phyloP scores from a whole-genome alignment of 2,888 invertebrate species.

The Hirtodrosophila histrioides region DNA sequence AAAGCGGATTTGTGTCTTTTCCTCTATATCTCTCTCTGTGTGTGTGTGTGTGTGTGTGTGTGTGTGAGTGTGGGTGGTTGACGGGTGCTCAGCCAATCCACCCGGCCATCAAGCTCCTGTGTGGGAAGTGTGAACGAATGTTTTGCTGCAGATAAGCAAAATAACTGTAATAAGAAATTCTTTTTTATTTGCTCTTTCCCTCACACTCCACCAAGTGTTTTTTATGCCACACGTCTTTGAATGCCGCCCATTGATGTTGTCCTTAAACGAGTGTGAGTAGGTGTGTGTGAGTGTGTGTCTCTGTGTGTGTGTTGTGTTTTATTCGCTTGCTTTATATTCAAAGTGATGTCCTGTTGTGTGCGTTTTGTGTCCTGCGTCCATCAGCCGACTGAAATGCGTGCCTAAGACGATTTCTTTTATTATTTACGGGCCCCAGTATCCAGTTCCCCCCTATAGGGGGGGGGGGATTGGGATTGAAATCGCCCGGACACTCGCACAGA shows the following conservation, averaged over 20 bases:
- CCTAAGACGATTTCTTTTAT: conserved; percentile 81
- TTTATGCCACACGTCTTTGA: conserved; percentile 71
- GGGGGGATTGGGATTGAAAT: conserved; percentile 58
- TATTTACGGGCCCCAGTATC: conserved; percentile 62
- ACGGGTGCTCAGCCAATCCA: conserved; percentile 34
- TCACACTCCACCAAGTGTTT: conserved; percentile 56
- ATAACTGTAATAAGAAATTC: conserved; percentile 79
- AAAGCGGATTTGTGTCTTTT: conserved; percentile 80
- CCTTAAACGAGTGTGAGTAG: neutral
- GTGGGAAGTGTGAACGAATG: conserved; percentile 77
- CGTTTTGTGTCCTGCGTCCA: conserved; percentile 58
- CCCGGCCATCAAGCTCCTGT: conserved; percentile 22
- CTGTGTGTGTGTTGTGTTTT: conserved; percentile 60
- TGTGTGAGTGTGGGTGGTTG: conserved; percentile 21
- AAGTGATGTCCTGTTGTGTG: conserved; percentile 75
- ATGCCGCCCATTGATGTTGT: conserved; percentile 46
- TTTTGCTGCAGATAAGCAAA: conserved; percentile 80
- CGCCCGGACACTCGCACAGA: conserved; percentile 16
- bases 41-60: conserved; percentile 4
- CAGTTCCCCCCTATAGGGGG: neutral
- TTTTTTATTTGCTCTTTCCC: conserved; percentile 66
- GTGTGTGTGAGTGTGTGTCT: conserved; percentile 22
- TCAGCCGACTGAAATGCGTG: conserved; percentile 74
- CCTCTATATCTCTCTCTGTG: conserved; percentile 8
- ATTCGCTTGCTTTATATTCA: conserved; percentile 80